Percentiles rank a stretch among this genome's conserved stretches.
Evolutionary conservation across 2,888 invertebrate genomes (phyloP).

Genomic region (Entomobrya multifasciata): DNA sequence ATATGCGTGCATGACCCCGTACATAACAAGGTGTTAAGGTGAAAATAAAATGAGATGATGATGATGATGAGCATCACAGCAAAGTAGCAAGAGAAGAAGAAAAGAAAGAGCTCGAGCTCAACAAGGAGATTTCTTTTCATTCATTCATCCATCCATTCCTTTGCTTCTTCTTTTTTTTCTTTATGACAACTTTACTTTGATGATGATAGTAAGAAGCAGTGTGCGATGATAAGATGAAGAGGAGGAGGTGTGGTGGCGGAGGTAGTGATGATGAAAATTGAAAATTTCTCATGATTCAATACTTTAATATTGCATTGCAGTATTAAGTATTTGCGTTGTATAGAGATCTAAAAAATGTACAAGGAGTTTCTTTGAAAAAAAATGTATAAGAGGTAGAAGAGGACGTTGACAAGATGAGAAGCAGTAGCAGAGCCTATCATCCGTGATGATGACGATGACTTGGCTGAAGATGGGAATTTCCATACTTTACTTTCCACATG

Average conservation of each 20-base stretch:
- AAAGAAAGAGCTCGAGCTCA: not conserved
- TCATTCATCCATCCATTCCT: constrained; percentile 9
- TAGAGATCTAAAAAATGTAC: not conserved
- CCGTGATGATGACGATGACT: constrained; percentile 20
- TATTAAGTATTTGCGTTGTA: not conserved
- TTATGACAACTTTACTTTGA: constrained; percentile 29
- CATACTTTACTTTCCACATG: too few relatives aligned
- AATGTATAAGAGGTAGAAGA: not conserved
- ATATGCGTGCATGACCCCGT: constrained; percentile 42
- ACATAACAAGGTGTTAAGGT: not conserved
- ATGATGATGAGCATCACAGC: constrained; percentile 3
- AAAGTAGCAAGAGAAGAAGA: not conserved
- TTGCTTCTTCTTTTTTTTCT: constrained; percentile 6
- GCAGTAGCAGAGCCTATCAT: constrained; percentile 28
- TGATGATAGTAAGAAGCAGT: constrained; percentile 4
- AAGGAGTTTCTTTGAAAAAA: constrained; percentile 20
- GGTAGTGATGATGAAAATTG: constrained; percentile 58
- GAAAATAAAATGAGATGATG: not conserved
- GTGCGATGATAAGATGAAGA: constrained; percentile 19
- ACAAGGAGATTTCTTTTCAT: not conserved
- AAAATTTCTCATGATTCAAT: constrained; percentile 71
- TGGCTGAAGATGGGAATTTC: not conserved
- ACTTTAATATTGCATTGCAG: constrained; percentile 55
- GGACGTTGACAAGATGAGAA: constrained; percentile 28
- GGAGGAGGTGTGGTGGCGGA: not conserved